phyloP scores from a whole-genome alignment of 1,140 invertebrate species.

The Drosophila subobscura region DNA sequence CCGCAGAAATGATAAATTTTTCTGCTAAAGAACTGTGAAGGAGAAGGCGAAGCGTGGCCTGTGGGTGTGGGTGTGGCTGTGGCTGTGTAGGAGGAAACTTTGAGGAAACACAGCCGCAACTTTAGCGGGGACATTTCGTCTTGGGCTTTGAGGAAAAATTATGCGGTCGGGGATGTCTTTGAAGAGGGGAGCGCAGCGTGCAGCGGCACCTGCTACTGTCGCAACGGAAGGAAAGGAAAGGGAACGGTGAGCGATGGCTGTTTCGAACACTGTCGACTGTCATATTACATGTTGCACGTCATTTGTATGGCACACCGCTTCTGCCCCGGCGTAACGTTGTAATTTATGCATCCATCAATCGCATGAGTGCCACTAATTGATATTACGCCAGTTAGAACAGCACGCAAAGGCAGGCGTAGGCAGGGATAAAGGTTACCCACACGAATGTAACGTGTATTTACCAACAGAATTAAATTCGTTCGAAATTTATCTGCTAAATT shows the following conservation, averaged over 20 bases:
- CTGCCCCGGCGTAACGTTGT: constrained; percentile 6
- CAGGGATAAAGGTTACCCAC: constrained; percentile 25
- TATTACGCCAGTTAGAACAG: constrained; percentile 12
- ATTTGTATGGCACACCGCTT: constrained; percentile 52
- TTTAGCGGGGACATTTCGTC: constrained; percentile 66
- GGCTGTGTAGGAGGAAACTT: constrained; percentile 52
- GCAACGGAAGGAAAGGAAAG: constrained; percentile 6
- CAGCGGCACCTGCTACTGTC: constrained; percentile 59
- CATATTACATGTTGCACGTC: constrained; percentile 60
- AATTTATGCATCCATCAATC: constrained; percentile 74
- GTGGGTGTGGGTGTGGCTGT: constrained; percentile 15
- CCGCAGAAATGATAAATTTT: constrained; percentile 57
- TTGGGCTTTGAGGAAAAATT: constrained; percentile 64
- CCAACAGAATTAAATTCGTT: constrained; percentile 15
- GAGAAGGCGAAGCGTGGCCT: constrained; percentile 25
- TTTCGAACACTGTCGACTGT: constrained; percentile 53
- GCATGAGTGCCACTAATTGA: constrained; percentile 56
- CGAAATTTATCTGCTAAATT: constrained; percentile 36
- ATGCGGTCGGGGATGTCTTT: constrained; percentile 51
- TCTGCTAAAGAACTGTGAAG: constrained; percentile 49
- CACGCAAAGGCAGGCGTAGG: not conserved
- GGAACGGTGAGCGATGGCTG: constrained; percentile 58
- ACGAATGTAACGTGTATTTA: constrained; percentile 20
- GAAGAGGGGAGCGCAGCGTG: constrained; percentile 2
- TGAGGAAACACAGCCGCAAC: constrained; percentile 60